Evolutionary conservation across 2,797 vertebrate species (phyloP).

Genomic region (Alcedo atthis): DNA sequence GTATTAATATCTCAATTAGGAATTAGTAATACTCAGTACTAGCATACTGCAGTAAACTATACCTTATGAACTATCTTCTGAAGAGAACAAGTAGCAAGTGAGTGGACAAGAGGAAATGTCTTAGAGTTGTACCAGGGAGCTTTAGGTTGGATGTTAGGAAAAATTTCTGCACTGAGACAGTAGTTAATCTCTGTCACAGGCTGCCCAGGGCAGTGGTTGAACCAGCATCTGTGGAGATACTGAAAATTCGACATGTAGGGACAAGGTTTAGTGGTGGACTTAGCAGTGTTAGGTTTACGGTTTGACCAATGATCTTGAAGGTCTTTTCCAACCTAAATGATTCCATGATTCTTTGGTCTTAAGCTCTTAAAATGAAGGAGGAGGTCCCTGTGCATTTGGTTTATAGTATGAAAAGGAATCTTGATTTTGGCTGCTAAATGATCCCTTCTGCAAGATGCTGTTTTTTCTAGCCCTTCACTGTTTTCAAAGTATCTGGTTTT

Average conservation of each 20-base stretch:
- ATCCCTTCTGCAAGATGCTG: neutral
- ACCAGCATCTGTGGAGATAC: neutral
- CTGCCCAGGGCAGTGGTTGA: neutral
- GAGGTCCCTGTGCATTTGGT: neutral
- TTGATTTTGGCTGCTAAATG: neutral
- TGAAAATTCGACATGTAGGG: neutral
- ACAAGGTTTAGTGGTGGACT: neutral
- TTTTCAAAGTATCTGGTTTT: neutral
- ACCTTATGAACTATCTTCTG: rapidly evolving
- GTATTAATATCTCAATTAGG: neutral
- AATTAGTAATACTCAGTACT: neutral
- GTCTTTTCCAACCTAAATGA: neutral
- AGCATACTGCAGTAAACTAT: neutral
- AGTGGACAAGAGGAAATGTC: neutral
- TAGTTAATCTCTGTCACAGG: neutral
- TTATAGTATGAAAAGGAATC: neutral
- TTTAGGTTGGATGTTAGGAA: neutral
- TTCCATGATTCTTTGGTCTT: neutral
- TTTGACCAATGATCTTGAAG: neutral
- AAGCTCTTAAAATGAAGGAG: neutral
- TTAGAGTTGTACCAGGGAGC: neutral
- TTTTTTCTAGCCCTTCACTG: neutral
- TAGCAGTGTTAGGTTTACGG: neutral
- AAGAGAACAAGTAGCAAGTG: neutral
- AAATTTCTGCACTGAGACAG: neutral